Percentiles rank a stretch among this genome's conserved stretches.
Evolutionary conservation across 2,797 vertebrate genomes (phyloP).

Genomic region (Liparis tanakae): DNA sequence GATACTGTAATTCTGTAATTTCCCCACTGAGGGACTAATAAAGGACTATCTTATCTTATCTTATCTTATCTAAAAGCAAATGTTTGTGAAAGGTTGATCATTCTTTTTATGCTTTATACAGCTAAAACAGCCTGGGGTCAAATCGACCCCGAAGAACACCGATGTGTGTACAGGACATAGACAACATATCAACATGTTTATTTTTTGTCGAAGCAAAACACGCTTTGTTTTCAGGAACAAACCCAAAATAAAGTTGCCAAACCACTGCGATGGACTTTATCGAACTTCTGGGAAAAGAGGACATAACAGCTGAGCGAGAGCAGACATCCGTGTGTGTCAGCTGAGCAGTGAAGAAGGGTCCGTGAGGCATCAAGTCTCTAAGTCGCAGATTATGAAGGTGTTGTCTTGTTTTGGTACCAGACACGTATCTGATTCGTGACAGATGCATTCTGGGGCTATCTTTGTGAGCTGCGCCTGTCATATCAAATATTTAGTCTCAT

Average conservation of each 20-base stretch:
- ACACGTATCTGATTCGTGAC: constrained; percentile 47
- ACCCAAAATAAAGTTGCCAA: constrained; percentile 13
- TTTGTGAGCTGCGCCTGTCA: constrained; percentile 16
- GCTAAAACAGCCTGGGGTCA: too few species aligned
- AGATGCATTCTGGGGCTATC: constrained; percentile 44
- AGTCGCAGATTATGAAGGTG: constrained; percentile 29
- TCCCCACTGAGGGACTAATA: too few species aligned
- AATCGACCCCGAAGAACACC: too few species aligned
- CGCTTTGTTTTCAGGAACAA: too few species aligned
- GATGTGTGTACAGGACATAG: too few species aligned
- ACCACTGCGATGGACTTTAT: constrained; percentile 3
- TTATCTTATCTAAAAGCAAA: too few species aligned
- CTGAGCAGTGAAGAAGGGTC: constrained; percentile 28
- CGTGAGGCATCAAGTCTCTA: constrained; percentile 51
- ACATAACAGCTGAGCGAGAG: constrained; percentile 16
- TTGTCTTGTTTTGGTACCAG: constrained; percentile 53
- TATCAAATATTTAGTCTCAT: constrained; percentile 32
- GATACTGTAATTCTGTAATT: too few species aligned
- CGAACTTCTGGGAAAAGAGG: constrained; percentile 29
- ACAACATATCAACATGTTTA: too few species aligned
- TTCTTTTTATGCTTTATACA: too few species aligned
- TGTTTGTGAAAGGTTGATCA: too few species aligned
- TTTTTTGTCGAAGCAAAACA: background rate
- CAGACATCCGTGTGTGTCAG: constrained; percentile 30
- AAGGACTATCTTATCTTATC: too few species aligned